Evolutionary conservation across 2,113 vertebrate genomes (phyloP), one percentile per base, ranked within the genome.

Genomic region (Gasterosteus aculeatus): DNA sequence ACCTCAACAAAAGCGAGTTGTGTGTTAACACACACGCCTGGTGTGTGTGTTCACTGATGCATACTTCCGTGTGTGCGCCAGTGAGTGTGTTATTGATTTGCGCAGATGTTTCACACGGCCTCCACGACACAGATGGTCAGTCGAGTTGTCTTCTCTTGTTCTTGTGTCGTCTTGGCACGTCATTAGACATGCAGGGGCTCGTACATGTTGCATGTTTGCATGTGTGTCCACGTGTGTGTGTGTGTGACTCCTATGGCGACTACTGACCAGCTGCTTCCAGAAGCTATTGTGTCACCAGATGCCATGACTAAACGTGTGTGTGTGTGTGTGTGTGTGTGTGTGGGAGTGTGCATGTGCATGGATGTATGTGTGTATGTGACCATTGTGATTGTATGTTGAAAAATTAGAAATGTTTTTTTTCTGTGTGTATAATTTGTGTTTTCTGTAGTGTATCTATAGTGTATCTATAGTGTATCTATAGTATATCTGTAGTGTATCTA

Each of bases 231-330:
- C 18, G 46, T 77, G 63, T 74, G 64, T 76, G 72, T 72, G 58
- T 71, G 26, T 72, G 69, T 54, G 80, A 75, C 76, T 90, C 54
- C 33, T 31, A n/a, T 65, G 58, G 66, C 56, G 82, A 41, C 75
- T 77, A 89, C 86, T 90, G 82, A 91, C 89, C 90, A 92, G 89
- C 90, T 92, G 91, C 89, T 86, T 63, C 69, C 41, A 64, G 38
- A 68, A 56, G 57, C 86, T 77, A 84, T 89, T 89, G 85, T 89
- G 62, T 82, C 59, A 44, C 56, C 77, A 86, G 64, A 88, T 33
- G 26, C 70, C 72, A 33, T 16, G 14, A 18, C 59, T 77, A 4
- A 47, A 47, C n/a, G 68, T 64, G n/a, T 70, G 53, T 51, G 5
- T 73, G 57, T 69, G 15, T 63, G 22, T 69, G 33, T 51, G 44